Evolutionary conservation across 2,113 vertebrate genomes (phyloP).

Genomic region (Protobothrops flavoviridis): DNA sequence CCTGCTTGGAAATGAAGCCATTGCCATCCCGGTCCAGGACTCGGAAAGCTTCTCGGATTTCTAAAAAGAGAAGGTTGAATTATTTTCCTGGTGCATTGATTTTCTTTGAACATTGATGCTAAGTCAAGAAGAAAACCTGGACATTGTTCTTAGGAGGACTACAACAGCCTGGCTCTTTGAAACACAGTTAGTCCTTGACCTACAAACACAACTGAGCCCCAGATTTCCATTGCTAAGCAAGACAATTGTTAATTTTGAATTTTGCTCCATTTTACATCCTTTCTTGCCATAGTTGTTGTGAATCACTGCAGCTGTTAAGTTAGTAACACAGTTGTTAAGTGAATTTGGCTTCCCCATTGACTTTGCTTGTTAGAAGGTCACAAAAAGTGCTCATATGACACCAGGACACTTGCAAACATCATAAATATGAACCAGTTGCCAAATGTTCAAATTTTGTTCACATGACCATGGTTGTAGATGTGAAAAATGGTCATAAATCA

Average conservation of each 20-base stretch:
- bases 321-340: too few relatives aligned
- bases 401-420: too few relatives aligned
- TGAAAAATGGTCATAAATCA: too few relatives aligned
- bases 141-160: neutral
- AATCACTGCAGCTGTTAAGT: neutral
- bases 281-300: neutral
- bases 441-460: too few relatives aligned
- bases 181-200: neutral
- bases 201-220: neutral
- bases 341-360: too few relatives aligned
- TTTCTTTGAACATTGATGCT: neutral
- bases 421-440: too few relatives aligned
- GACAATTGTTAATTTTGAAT: neutral
- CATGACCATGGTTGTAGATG: too few relatives aligned
- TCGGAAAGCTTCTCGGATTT: slow-evolving; percentile 96
- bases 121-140: neutral
- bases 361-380: too few relatives aligned
- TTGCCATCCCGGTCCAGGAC: slow-evolving; percentile 97
- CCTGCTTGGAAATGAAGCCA: slow-evolving; percentile 99
- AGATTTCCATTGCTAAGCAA: neutral
- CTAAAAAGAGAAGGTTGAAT: slow-evolving; percentile 67
- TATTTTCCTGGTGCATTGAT: neutral
- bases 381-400: too few relatives aligned
- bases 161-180: neutral
- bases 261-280: neutral